Conservation (phyloP, 2,113 vertebrate genomes). For the Patagioenas fasciata region DNA sequence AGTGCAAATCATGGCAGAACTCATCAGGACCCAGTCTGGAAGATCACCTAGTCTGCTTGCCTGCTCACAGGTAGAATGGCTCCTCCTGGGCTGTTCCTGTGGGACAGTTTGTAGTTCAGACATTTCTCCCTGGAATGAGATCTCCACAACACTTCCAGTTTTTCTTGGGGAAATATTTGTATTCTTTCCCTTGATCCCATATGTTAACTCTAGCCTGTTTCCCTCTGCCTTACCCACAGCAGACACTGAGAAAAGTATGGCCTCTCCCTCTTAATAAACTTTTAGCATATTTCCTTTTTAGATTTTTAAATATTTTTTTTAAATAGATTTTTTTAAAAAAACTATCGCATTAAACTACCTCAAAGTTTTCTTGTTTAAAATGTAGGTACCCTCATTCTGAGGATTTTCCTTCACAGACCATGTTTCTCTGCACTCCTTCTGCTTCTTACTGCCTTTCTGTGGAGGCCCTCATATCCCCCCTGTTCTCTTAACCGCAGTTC, state of each 20-base stretch:
- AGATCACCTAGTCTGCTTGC: background rate
- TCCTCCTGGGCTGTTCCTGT: background rate
- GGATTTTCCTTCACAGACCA: background rate
- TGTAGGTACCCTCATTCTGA: background rate
- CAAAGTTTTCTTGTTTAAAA: background rate
- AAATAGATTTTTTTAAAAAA: background rate
- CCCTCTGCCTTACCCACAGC: background rate
- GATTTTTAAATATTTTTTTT: background rate
- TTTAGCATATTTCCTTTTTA: background rate
- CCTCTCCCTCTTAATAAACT: background rate
- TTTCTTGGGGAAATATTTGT: background rate
- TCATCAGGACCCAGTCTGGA: background rate
- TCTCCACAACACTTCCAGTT: background rate
- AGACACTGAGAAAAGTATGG: background rate
- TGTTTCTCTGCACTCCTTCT: background rate
- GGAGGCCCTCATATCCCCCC: background rate
- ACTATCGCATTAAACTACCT: background rate
- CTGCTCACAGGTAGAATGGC: background rate
- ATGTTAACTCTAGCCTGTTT: background rate
- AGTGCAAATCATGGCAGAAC: background rate
- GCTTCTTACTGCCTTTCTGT: background rate
- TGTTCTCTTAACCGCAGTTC: rapidly evolving
- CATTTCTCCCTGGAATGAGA: background rate
- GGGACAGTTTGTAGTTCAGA: background rate
- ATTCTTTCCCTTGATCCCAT: background rate